Percentiles rank a stretch among this genome's conserved stretches.
Conservation (phyloP, 1,140 invertebrate genomes). For the Drepana arcuata region DNA sequence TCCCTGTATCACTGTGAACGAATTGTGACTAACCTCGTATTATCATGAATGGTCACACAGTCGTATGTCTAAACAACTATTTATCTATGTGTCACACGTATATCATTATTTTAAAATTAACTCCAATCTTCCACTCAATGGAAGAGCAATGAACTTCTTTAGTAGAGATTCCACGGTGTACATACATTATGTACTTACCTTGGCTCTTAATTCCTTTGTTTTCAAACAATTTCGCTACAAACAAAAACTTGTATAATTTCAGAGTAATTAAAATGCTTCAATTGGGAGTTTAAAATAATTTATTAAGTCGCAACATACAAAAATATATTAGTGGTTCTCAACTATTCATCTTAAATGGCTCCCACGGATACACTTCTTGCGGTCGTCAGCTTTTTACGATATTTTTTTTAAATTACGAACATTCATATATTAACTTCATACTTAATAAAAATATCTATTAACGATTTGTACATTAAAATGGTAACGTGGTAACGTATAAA, state of each 20-base stretch:
- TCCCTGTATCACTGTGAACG: too few species aligned
- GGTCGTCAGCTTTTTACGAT: too few species aligned
- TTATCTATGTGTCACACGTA: constrained; percentile 12
- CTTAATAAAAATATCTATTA: background rate
- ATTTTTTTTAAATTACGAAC: too few species aligned
- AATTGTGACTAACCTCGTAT: too few species aligned
- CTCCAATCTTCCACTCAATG: constrained; percentile 46
- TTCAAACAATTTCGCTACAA: constrained; percentile 16
- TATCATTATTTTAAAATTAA: constrained; percentile 59
- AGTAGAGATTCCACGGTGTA: constrained; percentile 18
- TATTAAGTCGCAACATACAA: constrained; percentile 28
- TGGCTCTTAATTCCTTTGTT: constrained; percentile 29
- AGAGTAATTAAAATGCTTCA: constrained; percentile 32
- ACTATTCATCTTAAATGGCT: too few species aligned
- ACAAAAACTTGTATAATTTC: constrained; percentile 13
- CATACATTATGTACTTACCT: constrained; percentile 19
- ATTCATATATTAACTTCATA: too few species aligned
- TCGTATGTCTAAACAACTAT: background rate
- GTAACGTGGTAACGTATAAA: constrained; percentile 6
- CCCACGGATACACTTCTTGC: too few species aligned
- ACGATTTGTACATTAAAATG: background rate
- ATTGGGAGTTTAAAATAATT: constrained; percentile 23
- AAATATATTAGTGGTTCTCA: constrained; percentile 12
- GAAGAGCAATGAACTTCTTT: constrained; percentile 45
- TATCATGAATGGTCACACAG: too few species aligned